phyloP scores from a whole-genome alignment of 2,113 vertebrate species.

The Cepphus grylle region DNA sequence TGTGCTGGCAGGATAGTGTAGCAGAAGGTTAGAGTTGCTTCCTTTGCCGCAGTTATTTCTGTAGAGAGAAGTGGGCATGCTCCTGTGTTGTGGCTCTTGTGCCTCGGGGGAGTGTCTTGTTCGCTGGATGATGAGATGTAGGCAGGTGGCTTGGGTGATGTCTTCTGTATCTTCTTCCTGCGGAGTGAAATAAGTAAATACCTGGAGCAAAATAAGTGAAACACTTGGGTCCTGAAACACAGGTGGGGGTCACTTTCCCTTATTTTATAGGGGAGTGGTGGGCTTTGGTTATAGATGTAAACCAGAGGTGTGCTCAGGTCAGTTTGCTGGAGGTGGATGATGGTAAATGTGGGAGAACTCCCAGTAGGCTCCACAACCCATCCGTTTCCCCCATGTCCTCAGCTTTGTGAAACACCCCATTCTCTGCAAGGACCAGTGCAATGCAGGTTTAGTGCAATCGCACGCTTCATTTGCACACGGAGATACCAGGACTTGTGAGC shows the following conservation, averaged over 20 bases:
- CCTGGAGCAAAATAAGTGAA: neutral
- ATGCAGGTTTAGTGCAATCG: neutral
- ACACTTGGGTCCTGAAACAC: neutral
- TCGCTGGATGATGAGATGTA: neutral
- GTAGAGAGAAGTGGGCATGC: neutral
- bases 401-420: neutral
- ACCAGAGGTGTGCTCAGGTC: neutral
- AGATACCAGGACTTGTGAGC: neutral
- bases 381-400: neutral
- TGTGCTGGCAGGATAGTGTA: neutral
- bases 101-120: neutral
- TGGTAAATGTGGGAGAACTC: neutral
- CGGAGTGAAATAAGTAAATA: neutral
- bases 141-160: neutral
- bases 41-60: neutral
- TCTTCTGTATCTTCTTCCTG: neutral
- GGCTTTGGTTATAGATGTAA: neutral
- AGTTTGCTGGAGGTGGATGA: neutral
- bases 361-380: neutral
- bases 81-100: neutral
- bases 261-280: neutral
- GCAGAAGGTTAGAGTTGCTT: neutral
- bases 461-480: neutral
- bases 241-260: neutral
- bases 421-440: neutral